Base-by-base conservation (phyloP, 2,888 invertebrate genomes). In the Tinea trinotella region DNA sequence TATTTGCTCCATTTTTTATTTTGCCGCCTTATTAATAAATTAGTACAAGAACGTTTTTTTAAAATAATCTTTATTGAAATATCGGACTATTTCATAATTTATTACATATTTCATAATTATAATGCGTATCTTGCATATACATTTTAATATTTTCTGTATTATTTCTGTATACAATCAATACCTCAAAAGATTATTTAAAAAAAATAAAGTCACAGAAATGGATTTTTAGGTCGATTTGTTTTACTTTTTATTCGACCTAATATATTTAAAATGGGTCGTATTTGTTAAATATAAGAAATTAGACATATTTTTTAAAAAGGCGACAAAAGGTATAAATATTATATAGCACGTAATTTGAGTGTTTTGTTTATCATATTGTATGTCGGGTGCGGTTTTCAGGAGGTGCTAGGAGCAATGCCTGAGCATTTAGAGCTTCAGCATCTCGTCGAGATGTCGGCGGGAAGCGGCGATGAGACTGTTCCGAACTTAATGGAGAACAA, bases 351-450 rank as follows among this genome's bases (percentile, higher is more conserved):
- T 40, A 40, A 40, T 2, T 15, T 40, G 7, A 7, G 13, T 15
- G 13, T 13, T 40, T 30, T 40, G 24, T 24, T 40, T 12, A 5
- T 40, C 13, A 15, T 40, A 13, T n/a, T n/a, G n/a, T n/a, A n/a
- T n/a, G 4, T 15, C 40, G 40, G 40, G 40, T 40, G 40, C 40
- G 40, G 40, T n/a, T 40, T 40, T 40, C 40, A 40, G 40, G 24
- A 24, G 24, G 40, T 40, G 40, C 12, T 40, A 7, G 40, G 13
- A 13, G 46, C 30, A 13, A 93, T 93, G 92, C 89, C 92, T 55
- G 93, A 93, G 73, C 91, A 92, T 69, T 79, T 94, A 62, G 94
- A 94, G 77, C 84, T 94, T 55, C 93, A 94, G 74, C 93, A 93
- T 66, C 88, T 94, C 58, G 93, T 93, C 53, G 92, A 92, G 60